Percentiles rank a stretch among this genome's conserved stretches.
Evolutionary conservation across 1,140 invertebrate species (phyloP).

Genomic region (Drosophila tani): DNA sequence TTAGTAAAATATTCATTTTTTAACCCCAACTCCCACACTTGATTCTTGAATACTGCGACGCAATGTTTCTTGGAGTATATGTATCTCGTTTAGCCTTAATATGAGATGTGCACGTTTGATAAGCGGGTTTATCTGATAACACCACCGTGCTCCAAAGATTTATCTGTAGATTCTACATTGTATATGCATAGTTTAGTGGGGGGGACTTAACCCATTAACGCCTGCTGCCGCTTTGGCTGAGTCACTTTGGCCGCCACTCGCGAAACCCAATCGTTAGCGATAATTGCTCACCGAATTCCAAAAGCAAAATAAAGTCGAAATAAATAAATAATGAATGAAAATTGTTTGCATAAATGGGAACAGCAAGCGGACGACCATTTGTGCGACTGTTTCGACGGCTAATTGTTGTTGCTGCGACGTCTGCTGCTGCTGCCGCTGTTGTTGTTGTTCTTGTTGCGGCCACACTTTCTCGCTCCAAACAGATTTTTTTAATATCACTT

Average conservation of each 20-base stretch:
- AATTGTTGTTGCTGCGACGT: slow-evolving; percentile 17
- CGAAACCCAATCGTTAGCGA: slow-evolving; percentile 5
- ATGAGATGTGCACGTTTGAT: slow-evolving; percentile 63
- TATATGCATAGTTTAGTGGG: slow-evolving; percentile 44
- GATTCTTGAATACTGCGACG: slow-evolving; percentile 42
- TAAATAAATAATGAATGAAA: slow-evolving; percentile 43
- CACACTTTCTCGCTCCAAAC: slow-evolving; percentile 45
- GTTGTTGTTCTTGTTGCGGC: slow-evolving; percentile 10
- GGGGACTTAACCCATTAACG: slow-evolving; percentile 37
- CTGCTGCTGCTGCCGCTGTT: background rate
- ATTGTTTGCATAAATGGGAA: slow-evolving; percentile 57
- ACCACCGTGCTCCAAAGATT: slow-evolving; percentile 45
- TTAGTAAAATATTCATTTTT: background rate
- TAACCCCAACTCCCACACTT: background rate
- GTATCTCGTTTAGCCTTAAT: slow-evolving; percentile 40
- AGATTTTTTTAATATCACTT: slow-evolving; percentile 60
- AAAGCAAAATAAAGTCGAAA: slow-evolving; percentile 20
- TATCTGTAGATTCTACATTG: slow-evolving; percentile 61
- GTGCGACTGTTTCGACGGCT: slow-evolving; percentile 32
- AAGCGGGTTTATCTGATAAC: slow-evolving; percentile 68
- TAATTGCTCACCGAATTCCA: slow-evolving; percentile 30
- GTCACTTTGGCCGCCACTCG: slow-evolving; percentile 8
- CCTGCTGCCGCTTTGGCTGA: slow-evolving; percentile 8
- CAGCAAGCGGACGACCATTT: slow-evolving; percentile 45
- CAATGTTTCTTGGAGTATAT: slow-evolving; percentile 33